Evolutionary conservation across 2,888 invertebrate species (phyloP).

Genomic region (Drosophila rellima): DNA sequence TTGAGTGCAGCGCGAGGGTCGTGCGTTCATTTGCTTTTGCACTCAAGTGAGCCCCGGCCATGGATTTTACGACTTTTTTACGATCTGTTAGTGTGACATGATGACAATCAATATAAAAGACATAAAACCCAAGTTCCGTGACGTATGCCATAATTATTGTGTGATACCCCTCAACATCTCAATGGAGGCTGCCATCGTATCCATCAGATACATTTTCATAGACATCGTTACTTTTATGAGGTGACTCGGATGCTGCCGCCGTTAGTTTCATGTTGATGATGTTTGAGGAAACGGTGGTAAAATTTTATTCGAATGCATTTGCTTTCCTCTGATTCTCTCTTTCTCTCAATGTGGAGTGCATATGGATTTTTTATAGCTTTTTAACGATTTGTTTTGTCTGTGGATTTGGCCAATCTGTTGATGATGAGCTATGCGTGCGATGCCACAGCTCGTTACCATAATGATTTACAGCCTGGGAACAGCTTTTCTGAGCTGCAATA

Average conservation of each 20-base stretch:
- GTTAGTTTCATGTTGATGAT: constrained; percentile 69
- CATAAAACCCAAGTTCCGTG: constrained; percentile 80
- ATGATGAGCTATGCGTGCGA: constrained; percentile 43
- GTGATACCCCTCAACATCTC: constrained; percentile 52
- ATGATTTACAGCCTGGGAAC: constrained; percentile 47
- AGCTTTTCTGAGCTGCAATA: constrained; percentile 30
- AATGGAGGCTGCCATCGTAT: constrained; percentile 53
- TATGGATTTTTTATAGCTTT: constrained; percentile 78
- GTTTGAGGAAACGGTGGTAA: constrained; percentile 78
- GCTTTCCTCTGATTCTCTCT: constrained; percentile 24
- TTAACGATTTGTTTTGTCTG: constrained; percentile 85
- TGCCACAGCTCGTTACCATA: constrained; percentile 56
- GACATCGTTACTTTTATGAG: constrained; percentile 82
- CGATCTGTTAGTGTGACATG: constrained; percentile 84
- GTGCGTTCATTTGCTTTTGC: constrained; percentile 47
- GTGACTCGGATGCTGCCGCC: constrained; percentile 76
- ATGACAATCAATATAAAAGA: constrained; percentile 83
- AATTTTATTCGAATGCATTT: constrained; percentile 78
- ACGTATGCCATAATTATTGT: constrained; percentile 82
- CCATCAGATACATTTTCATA: constrained; percentile 67
- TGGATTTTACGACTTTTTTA: constrained; percentile 84
- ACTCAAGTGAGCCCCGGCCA: constrained; percentile 35
- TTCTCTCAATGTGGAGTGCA: constrained; percentile 44
- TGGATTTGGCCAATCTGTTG: constrained; percentile 59
- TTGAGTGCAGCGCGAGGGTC: constrained; percentile 34